Percentiles rank a stretch among this genome's conserved stretches.
These are phyloP conservation scores for Drosophila sp. DNA, from an alignment of 1,140 invertebrate genomes.

Conservation along the genomic window DNA sequence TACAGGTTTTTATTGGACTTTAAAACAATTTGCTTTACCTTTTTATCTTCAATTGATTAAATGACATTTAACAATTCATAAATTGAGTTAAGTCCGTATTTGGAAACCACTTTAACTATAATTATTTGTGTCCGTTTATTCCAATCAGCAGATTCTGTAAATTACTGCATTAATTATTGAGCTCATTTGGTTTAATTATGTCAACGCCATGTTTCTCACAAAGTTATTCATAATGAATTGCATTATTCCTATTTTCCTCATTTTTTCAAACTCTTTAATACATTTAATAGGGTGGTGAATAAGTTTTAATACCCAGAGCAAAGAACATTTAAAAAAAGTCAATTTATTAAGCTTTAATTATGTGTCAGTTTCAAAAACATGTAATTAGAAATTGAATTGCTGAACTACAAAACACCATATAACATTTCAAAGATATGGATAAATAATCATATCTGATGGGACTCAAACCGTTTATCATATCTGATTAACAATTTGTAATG, in stretches of 20 bases:
- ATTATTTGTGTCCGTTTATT: slow-evolving; percentile 28
- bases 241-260: slow-evolving; percentile 1
- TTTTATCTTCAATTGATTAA: not conserved
- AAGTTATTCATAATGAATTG: slow-evolving; percentile 43
- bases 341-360: slow-evolving; percentile 62
- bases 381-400: not conserved
- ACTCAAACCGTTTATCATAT: not conserved
- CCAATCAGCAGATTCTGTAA: slow-evolving; percentile 22
- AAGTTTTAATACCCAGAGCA: slow-evolving; percentile 23
- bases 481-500: not conserved
- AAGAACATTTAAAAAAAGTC: slow-evolving; percentile 45
- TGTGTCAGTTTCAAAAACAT: slow-evolving; percentile 5
- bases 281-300: slow-evolving; percentile 29
- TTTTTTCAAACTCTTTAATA: slow-evolving; percentile 31
- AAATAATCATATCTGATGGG: no score
- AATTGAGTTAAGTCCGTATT: not conserved
- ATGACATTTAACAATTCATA: not conserved
- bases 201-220: slow-evolving; percentile 33
- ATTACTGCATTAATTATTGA: slow-evolving; percentile 25
- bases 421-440: not conserved
- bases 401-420: not conserved
- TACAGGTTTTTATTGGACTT: no score
- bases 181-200: slow-evolving; percentile 57
- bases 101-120: slow-evolving; percentile 10
- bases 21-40: not conserved